These are phyloP conservation scores for Lacerta bilineata DNA, from an alignment of 2,797 vertebrate species.

Conservation along the genomic window DNA sequence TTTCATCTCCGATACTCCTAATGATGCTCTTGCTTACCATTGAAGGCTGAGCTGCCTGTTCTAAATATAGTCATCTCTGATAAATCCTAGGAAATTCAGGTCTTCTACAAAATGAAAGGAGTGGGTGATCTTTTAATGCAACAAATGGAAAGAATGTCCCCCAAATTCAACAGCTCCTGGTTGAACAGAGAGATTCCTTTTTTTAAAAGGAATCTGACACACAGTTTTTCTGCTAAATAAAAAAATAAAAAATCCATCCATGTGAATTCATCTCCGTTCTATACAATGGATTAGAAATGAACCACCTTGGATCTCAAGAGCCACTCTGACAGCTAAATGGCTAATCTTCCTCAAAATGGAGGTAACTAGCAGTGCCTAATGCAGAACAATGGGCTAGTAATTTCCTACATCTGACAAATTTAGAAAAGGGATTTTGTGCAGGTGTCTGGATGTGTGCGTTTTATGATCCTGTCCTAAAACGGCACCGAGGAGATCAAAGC, in stretches of 20 bases:
- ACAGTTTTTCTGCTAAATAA: neutral
- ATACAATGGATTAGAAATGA: rapidly evolving
- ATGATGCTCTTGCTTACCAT: neutral
- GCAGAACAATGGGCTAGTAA: conserved; percentile 38
- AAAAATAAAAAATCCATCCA: neutral
- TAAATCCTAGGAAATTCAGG: conserved; percentile 16
- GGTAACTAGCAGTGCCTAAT: conserved; percentile 45
- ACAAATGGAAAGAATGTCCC: neutral
- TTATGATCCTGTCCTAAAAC: conserved; percentile 30
- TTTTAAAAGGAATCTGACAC: neutral
- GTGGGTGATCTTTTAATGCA: neutral
- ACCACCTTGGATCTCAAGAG: neutral
- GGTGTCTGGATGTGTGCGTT: conserved; percentile 33
- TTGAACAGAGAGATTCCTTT: neutral
- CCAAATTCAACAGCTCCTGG: neutral
- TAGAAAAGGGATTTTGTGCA: conserved; percentile 47
- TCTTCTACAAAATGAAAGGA: neutral
- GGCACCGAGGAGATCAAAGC: conserved; percentile 53
- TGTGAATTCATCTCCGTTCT: neutral
- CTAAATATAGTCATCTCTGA: conserved; percentile 26
- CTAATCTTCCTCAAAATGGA: conserved; percentile 45
- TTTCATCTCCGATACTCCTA: neutral
- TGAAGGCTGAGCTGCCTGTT: rapidly evolving
- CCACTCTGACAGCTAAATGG: conserved; percentile 20
- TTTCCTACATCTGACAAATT: conserved; percentile 59